Conservation (phyloP, 1,140 invertebrate genomes). For the Drosophila erecta region DNA sequence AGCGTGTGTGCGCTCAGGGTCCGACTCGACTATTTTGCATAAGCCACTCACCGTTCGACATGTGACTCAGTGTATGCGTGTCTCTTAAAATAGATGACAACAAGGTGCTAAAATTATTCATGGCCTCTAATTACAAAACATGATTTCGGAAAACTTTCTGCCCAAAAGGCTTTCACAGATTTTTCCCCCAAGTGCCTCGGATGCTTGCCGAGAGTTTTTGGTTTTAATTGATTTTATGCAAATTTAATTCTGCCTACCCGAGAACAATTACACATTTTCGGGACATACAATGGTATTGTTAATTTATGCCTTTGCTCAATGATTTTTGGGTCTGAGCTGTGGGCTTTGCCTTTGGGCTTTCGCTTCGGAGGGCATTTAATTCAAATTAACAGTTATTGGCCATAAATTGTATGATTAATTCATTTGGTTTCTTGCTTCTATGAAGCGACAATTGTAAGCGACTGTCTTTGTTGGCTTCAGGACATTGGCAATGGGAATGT, state of each 20-base stretch:
- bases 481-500: background rate
- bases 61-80: slow-evolving; percentile 43
- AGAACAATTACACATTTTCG: slow-evolving; percentile 45
- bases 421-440: slow-evolving; percentile 25
- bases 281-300: slow-evolving; percentile 46
- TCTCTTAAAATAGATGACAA: slow-evolving; percentile 71
- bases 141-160: slow-evolving; percentile 69
- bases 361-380: slow-evolving; percentile 41
- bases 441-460: background rate
- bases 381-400: slow-evolving; percentile 62
- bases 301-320: slow-evolving; percentile 72
- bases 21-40: slow-evolving; percentile 69
- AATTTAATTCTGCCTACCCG: slow-evolving; percentile 55
- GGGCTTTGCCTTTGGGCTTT: slow-evolving; percentile 11
- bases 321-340: slow-evolving; percentile 37
- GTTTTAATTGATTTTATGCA: slow-evolving; percentile 82
- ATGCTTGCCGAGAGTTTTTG: slow-evolving; percentile 28
- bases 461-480: slow-evolving; percentile 8
- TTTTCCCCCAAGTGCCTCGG: slow-evolving; percentile 15
- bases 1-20: slow-evolving; percentile 39
- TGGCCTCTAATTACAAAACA: slow-evolving; percentile 79
- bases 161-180: slow-evolving; percentile 21
- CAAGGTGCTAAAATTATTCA: slow-evolving; percentile 81
- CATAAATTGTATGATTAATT: slow-evolving; percentile 55
- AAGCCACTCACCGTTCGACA: slow-evolving; percentile 58